Evolutionary conservation across 2,797 vertebrate genomes (phyloP).

Genomic region (Rhinogobio ventralis): DNA sequence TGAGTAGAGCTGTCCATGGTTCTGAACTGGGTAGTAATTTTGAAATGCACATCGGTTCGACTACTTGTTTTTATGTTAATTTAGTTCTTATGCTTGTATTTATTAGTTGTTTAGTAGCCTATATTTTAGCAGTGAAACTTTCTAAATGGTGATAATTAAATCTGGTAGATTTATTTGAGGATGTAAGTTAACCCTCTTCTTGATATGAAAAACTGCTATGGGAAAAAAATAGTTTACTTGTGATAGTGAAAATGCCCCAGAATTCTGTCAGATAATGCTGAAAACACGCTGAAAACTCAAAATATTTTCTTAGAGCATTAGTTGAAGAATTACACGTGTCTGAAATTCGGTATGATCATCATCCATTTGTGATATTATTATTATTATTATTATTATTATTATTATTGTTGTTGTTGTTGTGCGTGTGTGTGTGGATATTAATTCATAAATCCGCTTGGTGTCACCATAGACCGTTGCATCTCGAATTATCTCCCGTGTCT

Average conservation of each 20-base stretch:
- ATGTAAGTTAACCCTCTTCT: too few species aligned
- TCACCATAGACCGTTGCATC: conserved; percentile 12
- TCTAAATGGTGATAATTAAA: too few species aligned
- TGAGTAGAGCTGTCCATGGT: too few species aligned
- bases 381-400: too few species aligned
- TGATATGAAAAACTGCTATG: background rate
- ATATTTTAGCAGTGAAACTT: too few species aligned
- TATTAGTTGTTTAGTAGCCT: too few species aligned
- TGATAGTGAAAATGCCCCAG: background rate
- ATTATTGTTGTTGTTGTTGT: background rate
- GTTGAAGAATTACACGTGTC: background rate
- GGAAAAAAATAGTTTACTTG: background rate
- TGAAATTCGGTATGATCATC: background rate
- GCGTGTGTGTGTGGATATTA: background rate
- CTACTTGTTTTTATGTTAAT: too few species aligned
- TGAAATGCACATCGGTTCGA: too few species aligned
- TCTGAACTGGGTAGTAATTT: too few species aligned
- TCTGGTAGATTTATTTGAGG: conserved; percentile 7
- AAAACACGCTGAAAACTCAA: background rate
- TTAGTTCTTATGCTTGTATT: too few species aligned
- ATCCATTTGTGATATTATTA: background rate
- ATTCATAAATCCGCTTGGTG: conserved; percentile 7
- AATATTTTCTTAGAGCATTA: background rate
- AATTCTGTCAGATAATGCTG: background rate
- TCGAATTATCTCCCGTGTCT: background rate